Base-by-base conservation (phyloP, 2,797 vertebrate genomes). In the Coregonus sp. region DNA sequence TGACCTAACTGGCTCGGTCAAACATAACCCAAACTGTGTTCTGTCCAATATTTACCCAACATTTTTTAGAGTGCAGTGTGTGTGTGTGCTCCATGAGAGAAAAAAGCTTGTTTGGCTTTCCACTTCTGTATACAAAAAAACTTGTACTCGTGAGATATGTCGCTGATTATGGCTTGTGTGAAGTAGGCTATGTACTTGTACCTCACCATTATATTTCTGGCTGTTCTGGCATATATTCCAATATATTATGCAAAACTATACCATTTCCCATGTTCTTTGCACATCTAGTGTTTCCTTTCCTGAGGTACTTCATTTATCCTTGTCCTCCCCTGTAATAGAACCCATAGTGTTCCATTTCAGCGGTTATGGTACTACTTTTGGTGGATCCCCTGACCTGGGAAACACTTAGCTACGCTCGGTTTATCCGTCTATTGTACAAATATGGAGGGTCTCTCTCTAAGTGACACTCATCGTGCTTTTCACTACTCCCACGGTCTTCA, bases 401-500 rank as follows among this genome's bases (percentile, higher is more conserved):
- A 9, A 70, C 68, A 25, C 37, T 70, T 70, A 47, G 37, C 37
- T 18, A 20, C 18, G 70, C 47, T 72, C 50, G 1, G 14, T 50
- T n/a, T 72, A 52, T 9, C 40, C 2, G 5, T 40, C 40, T 20
- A 25, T 3, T 4, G 20, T 9, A 40, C 6, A 40, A 2, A 20
- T 29, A 47, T 52, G 52, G 11, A 66, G 33, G 52, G 72, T 50
- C 66, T 51, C 35, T 74, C 25, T 56, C 63, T 73, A 70, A 73
- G 71, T 65, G 51, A 80, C 52, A 71, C 65, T 69, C 67, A 70
- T 29, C 40, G 31, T 40, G 37, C 51, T 71, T 77, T 68, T 67
- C 20, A 40, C 20, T 59, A 67, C 66, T 40, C 72, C 74, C 76
- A 75, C 63, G 51, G 65, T 73, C 35, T 83, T 78, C 37, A 68